phyloP scores from a whole-genome alignment of 2,113 vertebrate species.

The Crotophaga sulcirostris region DNA sequence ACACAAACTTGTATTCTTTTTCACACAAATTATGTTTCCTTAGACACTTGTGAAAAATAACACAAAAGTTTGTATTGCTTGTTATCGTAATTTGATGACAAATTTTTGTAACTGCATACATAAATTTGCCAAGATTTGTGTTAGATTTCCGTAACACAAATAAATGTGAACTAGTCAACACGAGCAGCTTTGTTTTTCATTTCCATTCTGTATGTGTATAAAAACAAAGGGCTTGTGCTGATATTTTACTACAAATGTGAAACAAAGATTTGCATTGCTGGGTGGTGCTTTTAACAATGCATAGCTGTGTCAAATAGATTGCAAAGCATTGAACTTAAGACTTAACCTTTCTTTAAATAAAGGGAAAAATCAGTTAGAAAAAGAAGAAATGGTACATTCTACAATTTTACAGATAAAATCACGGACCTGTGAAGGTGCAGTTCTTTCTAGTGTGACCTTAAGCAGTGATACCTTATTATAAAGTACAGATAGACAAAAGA shows the following conservation, averaged over 20 bases:
- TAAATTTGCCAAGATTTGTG: conserved; percentile 76
- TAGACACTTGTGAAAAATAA: conserved; percentile 78
- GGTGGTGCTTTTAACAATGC: conserved; percentile 12
- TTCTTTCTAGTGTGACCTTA: conserved; percentile 38
- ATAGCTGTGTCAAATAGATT: conserved; percentile 34
- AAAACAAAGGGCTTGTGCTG: conserved; percentile 80
- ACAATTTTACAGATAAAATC: neutral
- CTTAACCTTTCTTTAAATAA: conserved; percentile 32
- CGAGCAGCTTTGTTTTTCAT: conserved; percentile 75
- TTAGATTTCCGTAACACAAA: conserved; percentile 77
- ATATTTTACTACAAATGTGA: conserved; percentile 44
- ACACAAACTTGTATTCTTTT: conserved; percentile 79
- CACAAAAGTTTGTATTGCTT: conserved; percentile 69
- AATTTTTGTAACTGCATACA: conserved; percentile 65
- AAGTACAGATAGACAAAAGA: neutral
- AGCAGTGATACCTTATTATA: neutral
- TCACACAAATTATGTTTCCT: conserved; percentile 69
- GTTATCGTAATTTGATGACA: conserved; percentile 48
- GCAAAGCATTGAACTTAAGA: conserved; percentile 21
- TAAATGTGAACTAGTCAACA: conserved; percentile 57
- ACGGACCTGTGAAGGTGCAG: conserved; percentile 34
- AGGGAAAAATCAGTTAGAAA: neutral
- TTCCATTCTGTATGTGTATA: neutral
- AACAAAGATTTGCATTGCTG: conserved; percentile 71
- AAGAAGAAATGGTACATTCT: neutral